Evolutionary conservation across 2,888 invertebrate genomes (phyloP).

Genomic region (Stramonita haemastoma): DNA sequence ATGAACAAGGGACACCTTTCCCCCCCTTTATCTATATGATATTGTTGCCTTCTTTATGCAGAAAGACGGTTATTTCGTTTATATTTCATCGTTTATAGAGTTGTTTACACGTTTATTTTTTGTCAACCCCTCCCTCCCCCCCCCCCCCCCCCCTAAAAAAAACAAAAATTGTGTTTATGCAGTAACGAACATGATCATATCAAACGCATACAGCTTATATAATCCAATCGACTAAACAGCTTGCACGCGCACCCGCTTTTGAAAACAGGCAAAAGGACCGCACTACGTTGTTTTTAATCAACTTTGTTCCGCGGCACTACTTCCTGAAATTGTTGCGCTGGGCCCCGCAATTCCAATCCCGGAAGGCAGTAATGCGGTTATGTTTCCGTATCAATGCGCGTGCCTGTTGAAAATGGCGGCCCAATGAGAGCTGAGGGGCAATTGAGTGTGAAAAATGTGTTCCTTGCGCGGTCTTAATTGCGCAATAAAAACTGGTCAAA

Average conservation of each 20-base stretch:
- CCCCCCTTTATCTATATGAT: no score
- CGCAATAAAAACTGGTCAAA: constrained; percentile 9
- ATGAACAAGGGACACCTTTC: no score
- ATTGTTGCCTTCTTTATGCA: no score
- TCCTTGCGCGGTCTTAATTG: constrained; percentile 20
- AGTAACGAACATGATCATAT: no score
- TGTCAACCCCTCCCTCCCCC: no score
- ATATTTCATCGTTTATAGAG: no score
- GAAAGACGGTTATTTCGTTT: no score
- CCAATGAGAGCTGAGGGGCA: constrained; percentile 6
- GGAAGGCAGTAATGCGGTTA: constrained; percentile 10
- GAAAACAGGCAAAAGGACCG: no score
- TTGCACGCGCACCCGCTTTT: background rate
- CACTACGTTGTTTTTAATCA: constrained; percentile 10
- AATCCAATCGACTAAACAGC: background rate
- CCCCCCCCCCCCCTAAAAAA: no score
- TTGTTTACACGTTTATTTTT: no score
- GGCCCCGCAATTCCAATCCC: constrained; percentile 9
- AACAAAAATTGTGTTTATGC: no score
- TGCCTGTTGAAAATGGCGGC: constrained; percentile 12
- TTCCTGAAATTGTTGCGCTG: constrained; percentile 9
- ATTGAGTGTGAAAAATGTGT: constrained; percentile 28
- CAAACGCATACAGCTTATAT: no score
- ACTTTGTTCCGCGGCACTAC: constrained; percentile 13
- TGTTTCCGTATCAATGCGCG: constrained; percentile 27